These are phyloP conservation scores for Cottus gobio DNA, from an alignment of 2,113 vertebrate genomes.

Conservation along the genomic window DNA sequence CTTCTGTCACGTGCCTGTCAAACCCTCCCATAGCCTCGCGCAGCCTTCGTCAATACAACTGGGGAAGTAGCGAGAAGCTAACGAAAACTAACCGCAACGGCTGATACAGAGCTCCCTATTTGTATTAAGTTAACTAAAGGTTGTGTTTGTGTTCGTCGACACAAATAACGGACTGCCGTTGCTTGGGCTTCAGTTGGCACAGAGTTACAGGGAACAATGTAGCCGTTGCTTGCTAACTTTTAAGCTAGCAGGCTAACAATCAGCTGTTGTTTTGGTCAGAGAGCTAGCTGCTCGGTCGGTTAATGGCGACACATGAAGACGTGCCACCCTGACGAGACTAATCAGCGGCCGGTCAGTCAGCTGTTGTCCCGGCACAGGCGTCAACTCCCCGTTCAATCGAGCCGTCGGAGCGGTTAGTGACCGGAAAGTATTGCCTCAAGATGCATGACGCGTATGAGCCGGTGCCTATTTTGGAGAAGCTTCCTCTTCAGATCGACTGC, in stretches of 20 bases:
- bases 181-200: background rate
- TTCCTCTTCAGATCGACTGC: conserved; percentile 97
- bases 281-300: conserved; percentile 1
- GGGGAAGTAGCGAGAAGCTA: conserved; percentile 65
- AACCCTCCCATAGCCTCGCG: conserved; percentile 25
- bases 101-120: rapidly evolving
- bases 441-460: conserved; percentile 98
- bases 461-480: conserved; percentile 94
- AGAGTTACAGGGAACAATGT: conserved; percentile 9
- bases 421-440: conserved; percentile 38
- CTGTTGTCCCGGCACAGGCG: conserved; percentile 21
- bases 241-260: conserved; percentile 61
- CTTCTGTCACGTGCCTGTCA: conserved; percentile 81
- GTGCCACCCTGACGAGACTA: conserved; percentile 16
- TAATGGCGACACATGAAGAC: conserved; percentile 46
- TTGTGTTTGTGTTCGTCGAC: background rate
- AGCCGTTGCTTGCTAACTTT: conserved; percentile 49
- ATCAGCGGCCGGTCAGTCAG: conserved; percentile 34
- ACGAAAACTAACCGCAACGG: background rate
- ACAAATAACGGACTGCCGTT: background rate
- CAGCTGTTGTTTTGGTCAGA: conserved; percentile 71
- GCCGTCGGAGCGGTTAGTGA: background rate
- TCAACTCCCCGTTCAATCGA: conserved; percentile 7
- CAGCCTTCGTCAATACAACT: conserved; percentile 57
- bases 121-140: background rate